Evolutionary conservation across 2,888 invertebrate species (phyloP).

Genomic region (Nysson spinosus): DNA sequence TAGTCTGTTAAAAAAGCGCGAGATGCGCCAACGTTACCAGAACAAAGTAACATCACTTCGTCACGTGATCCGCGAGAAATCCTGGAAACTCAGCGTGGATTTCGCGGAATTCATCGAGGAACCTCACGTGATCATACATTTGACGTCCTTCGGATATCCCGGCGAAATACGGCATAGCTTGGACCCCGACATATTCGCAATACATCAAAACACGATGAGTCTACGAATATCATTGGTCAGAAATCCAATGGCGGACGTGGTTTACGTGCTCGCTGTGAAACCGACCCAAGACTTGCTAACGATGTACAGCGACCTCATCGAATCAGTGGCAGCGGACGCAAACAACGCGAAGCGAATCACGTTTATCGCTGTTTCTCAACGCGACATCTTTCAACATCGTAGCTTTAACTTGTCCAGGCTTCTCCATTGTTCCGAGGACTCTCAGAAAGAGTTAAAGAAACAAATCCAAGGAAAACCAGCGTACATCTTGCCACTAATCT

Average conservation of each 20-base stretch:
- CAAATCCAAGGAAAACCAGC: slow-evolving; percentile 41
- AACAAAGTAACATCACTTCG: slow-evolving; percentile 44
- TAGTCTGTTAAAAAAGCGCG: slow-evolving; percentile 39
- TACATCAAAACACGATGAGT: slow-evolving; percentile 51
- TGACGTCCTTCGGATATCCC: slow-evolving; percentile 55
- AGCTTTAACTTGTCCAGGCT: slow-evolving; percentile 52
- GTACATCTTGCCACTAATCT: slow-evolving; percentile 54
- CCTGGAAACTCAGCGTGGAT: slow-evolving; percentile 33
- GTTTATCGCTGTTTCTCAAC: slow-evolving; percentile 52
- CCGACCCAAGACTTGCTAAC: slow-evolving; percentile 41
- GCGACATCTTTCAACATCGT: slow-evolving; percentile 37
- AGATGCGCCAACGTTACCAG: slow-evolving; percentile 53
- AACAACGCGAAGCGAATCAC: slow-evolving; percentile 42
- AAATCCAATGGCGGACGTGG: slow-evolving; percentile 47
- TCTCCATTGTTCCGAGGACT: slow-evolving; percentile 57
- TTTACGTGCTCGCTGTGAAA: slow-evolving; percentile 57
- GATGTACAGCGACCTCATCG: slow-evolving; percentile 59
- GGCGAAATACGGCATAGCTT: slow-evolving; percentile 45
- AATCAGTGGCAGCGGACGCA: slow-evolving; percentile 40
- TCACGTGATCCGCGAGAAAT: slow-evolving; percentile 25
- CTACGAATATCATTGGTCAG: slow-evolving; percentile 49
- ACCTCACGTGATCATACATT: slow-evolving; percentile 54
- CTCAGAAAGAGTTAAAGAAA: slow-evolving; percentile 36
- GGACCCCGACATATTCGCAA: slow-evolving; percentile 23
- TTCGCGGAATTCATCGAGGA: slow-evolving; percentile 23